These are phyloP conservation scores for Manis crassicaudata DNA, from an alignment of 2,797 vertebrate genomes.

Conservation along the genomic window DNA sequence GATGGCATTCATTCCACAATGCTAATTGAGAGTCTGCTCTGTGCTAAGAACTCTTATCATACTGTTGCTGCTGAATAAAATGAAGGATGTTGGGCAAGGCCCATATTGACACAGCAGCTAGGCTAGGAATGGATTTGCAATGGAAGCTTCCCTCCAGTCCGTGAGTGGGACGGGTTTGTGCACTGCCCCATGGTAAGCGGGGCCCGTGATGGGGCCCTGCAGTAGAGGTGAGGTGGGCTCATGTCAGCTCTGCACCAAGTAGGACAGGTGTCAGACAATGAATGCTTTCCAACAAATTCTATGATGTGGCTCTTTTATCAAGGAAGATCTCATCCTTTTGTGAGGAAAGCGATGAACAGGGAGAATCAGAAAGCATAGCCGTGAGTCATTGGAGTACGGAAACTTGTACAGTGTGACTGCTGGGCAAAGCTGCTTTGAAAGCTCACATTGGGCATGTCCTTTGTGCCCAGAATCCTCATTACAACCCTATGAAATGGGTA, in stretches of 20 bases:
- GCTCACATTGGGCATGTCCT: neutral
- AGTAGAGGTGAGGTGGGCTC: neutral
- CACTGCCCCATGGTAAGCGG: rapidly evolving
- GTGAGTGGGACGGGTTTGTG: neutral
- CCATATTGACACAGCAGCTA: neutral
- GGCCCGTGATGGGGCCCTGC: neutral
- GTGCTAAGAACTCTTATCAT: neutral
- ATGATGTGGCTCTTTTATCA: neutral
- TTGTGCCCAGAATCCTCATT: neutral
- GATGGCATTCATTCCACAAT: neutral
- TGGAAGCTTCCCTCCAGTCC: neutral
- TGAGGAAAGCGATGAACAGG: neutral
- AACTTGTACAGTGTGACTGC: neutral
- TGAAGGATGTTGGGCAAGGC: neutral
- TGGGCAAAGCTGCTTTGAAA: neutral
- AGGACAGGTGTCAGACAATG: neutral
- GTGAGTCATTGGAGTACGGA: neutral
- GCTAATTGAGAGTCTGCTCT: neutral
- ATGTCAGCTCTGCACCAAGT: neutral
- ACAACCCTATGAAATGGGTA: neutral
- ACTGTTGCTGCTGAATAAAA: neutral
- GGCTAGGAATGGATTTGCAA: neutral
- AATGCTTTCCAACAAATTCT: neutral
- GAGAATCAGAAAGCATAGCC: neutral
- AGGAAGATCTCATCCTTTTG: neutral